Percentiles rank a stretch among this genome's conserved stretches.
Conservation (phyloP, 2,888 invertebrate genomes). For the Ctenicera cuprea region DNA sequence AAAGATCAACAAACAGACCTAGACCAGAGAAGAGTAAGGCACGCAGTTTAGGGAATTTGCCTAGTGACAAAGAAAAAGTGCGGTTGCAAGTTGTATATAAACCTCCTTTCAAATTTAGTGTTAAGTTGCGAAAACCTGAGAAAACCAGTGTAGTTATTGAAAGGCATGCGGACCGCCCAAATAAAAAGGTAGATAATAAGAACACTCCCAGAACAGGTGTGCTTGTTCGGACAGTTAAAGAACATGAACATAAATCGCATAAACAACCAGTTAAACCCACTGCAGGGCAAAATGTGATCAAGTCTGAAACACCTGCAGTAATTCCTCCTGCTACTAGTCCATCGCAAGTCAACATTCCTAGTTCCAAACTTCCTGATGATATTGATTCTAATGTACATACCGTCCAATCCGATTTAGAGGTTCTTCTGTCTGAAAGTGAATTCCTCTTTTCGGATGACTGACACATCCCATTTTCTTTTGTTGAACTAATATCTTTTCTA, state of each 20-base stretch:
- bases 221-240: constrained; percentile 71
- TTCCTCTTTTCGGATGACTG: constrained; percentile 75
- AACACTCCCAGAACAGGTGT: constrained; percentile 71
- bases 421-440: constrained; percentile 77
- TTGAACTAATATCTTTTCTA: constrained; percentile 36
- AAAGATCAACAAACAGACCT: constrained; percentile 72
- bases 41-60: constrained; percentile 81
- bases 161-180: constrained; percentile 73
- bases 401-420: constrained; percentile 78
- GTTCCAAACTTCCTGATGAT: constrained; percentile 63
- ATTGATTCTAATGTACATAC: constrained; percentile 77
- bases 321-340: constrained; percentile 55
- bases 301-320: constrained; percentile 64
- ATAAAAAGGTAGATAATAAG: constrained; percentile 58
- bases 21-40: constrained; percentile 77
- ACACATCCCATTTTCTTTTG: constrained; percentile 59
- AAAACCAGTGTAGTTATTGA: constrained; percentile 80
- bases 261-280: constrained; percentile 64
- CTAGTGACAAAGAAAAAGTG: constrained; percentile 79
- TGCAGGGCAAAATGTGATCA: constrained; percentile 59
- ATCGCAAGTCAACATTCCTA: constrained; percentile 53
- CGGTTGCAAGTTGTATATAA: constrained; percentile 90
- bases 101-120: constrained; percentile 90
- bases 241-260: constrained; percentile 56
- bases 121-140: constrained; percentile 84